phyloP scores from a whole-genome alignment of 2,888 invertebrate genomes.

The Autographa gamma region DNA sequence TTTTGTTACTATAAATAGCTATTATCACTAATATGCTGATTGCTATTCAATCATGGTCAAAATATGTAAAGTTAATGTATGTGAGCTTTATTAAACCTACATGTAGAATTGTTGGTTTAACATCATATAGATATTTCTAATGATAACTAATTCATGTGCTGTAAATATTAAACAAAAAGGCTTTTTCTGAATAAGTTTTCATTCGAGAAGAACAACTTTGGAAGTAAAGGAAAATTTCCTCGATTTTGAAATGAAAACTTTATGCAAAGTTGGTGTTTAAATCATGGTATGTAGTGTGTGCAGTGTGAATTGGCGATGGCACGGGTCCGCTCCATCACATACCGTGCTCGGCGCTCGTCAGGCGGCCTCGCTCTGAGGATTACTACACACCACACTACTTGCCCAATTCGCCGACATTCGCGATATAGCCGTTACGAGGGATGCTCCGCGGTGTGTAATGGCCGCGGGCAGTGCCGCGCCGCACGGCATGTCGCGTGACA shows the following conservation, averaged over 20 bases:
- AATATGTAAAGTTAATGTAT: too few relatives aligned
- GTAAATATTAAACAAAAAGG: not conserved
- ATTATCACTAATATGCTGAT: not conserved
- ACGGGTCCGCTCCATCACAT: slow-evolving; percentile 23
- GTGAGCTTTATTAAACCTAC: too few relatives aligned
- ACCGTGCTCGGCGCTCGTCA: slow-evolving; percentile 19
- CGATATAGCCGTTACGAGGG: slow-evolving; percentile 34
- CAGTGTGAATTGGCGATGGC: slow-evolving; percentile 25
- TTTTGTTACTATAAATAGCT: not conserved
- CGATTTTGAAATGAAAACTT: not conserved
- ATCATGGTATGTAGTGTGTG: not conserved
- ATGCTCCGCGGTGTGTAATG: slow-evolving; percentile 8
- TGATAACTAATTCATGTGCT: not conserved
- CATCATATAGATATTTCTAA: not conserved
- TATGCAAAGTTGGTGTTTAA: not conserved
- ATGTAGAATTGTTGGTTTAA: too few relatives aligned
- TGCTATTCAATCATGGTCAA: not conserved
- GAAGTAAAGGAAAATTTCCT: not conserved
- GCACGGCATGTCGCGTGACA: slow-evolving; percentile 55
- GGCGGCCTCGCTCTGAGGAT: slow-evolving; percentile 20
- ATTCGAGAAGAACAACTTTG: not conserved
- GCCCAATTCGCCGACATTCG: slow-evolving; percentile 26
- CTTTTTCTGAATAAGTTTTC: not conserved
- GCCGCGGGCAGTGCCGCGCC: slow-evolving; percentile 26
- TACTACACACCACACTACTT: slow-evolving; percentile 26